phyloP scores from a whole-genome alignment of 2,797 vertebrate genomes.

The Kryptolebias ocellatus region DNA sequence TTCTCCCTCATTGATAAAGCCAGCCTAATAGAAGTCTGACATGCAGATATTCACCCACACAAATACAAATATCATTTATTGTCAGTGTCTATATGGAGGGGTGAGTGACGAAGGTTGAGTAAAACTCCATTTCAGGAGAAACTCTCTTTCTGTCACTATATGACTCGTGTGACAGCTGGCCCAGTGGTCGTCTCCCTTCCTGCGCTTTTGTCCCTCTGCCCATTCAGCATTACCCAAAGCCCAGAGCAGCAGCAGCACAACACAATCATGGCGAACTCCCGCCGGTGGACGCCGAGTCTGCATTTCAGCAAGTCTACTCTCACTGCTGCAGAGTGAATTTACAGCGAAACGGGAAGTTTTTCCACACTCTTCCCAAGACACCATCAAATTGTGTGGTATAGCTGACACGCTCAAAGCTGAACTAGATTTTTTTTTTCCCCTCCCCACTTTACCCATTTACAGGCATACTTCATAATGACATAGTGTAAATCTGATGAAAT shows the following conservation, averaged over 20 bases:
- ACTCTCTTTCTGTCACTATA: slow-evolving; percentile 31
- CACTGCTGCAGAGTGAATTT: slow-evolving; percentile 68
- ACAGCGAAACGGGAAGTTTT: slow-evolving; percentile 73
- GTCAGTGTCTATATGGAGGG: slow-evolving; percentile 38
- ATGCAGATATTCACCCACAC: slow-evolving; percentile 44
- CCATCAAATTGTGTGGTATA: slow-evolving; percentile 54
- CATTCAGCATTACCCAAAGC: slow-evolving; percentile 80
- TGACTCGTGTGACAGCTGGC: slow-evolving; percentile 75
- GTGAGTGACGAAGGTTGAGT: slow-evolving; percentile 43
- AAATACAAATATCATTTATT: slow-evolving; percentile 69
- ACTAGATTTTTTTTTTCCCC: slow-evolving; percentile 48
- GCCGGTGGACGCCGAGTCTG: slow-evolving; percentile 70
- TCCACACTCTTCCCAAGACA: slow-evolving; percentile 63
- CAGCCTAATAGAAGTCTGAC: slow-evolving; percentile 37
- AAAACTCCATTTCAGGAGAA: slow-evolving; percentile 55
- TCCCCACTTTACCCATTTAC: slow-evolving; percentile 46
- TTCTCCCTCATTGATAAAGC: slow-evolving; percentile 68
- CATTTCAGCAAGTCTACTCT: slow-evolving; percentile 71
- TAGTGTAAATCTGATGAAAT: slow-evolving; percentile 47
- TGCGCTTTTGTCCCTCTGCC: slow-evolving; percentile 75
- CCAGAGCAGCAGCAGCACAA: slow-evolving; percentile 70
- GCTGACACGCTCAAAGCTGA: slow-evolving; percentile 68
- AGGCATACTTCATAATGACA: slow-evolving; percentile 58
- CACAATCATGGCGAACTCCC: slow-evolving; percentile 77
- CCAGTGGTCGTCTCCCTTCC: slow-evolving; percentile 73